phyloP scores from a whole-genome alignment of 2,797 vertebrate genomes.

The Pithecia hirsuta region DNA sequence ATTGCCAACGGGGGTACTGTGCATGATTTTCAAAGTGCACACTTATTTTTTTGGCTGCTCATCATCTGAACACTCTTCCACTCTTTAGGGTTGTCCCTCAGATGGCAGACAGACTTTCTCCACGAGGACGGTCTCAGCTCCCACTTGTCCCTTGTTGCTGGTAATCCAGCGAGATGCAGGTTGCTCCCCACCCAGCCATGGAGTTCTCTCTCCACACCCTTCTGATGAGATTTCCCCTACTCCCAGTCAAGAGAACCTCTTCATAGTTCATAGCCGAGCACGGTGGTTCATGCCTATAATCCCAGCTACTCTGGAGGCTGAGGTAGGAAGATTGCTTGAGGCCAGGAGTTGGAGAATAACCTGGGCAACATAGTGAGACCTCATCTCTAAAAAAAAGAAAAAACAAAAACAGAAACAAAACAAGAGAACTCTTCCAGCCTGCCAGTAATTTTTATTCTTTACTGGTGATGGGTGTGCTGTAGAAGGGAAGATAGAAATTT shows the following conservation, averaged over 20 bases:
- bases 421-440: neutral
- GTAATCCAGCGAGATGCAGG: no score
- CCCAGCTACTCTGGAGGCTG: no score
- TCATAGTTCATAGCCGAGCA: no score
- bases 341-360: no score
- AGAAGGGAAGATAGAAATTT: neutral
- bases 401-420: no score
- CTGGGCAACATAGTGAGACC: no score
- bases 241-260: neutral
- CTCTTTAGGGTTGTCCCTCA: neutral
- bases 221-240: neutral
- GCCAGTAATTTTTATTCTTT: neutral
- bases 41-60: neutral
- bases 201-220: neutral
- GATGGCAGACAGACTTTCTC: neutral
- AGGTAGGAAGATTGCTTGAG: no score
- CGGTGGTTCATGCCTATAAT: no score
- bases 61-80: neutral
- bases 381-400: no score
- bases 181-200: neutral
- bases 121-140: neutral
- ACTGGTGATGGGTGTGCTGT: no score
- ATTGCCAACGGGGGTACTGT: neutral
- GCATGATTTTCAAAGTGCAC: neutral
- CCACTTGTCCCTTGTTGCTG: neutral